phyloP scores from a whole-genome alignment of 2,113 vertebrate species.

The Salvator merianae region DNA sequence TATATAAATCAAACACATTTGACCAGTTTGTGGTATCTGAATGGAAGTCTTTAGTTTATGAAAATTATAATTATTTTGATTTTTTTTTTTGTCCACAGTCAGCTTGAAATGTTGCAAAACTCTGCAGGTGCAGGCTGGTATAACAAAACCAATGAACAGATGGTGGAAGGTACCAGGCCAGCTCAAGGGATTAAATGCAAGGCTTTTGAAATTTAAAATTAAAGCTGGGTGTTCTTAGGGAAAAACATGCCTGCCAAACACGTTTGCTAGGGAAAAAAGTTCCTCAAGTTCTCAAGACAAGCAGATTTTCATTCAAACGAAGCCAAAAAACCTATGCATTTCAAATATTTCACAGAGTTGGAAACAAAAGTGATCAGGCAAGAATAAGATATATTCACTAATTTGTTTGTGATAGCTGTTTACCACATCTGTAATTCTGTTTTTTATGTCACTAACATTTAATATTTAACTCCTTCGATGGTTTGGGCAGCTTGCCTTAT shows the following conservation, averaged over 20 bases:
- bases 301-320: slow-evolving; percentile 79
- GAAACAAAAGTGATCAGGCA: slow-evolving; percentile 52
- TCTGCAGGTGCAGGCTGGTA: slow-evolving; percentile 81
- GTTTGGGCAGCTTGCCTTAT: not conserved
- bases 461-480: not conserved
- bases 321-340: slow-evolving; percentile 69
- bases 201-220: slow-evolving; percentile 86
- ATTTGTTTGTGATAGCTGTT: slow-evolving; percentile 10
- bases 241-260: slow-evolving; percentile 77
- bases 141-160: slow-evolving; percentile 84
- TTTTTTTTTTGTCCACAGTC: slow-evolving; percentile 74
- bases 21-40: slow-evolving; percentile 66
- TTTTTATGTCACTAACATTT: accelerated
- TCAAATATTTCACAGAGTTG: slow-evolving; percentile 68
- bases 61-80: slow-evolving; percentile 85
- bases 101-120: slow-evolving; percentile 85
- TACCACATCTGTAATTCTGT: not conserved
- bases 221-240: slow-evolving; percentile 78
- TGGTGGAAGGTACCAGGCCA: slow-evolving; percentile 82
- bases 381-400: slow-evolving; percentile 42
- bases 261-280: slow-evolving; percentile 66
- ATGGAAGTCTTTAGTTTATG: slow-evolving; percentile 69
- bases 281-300: slow-evolving; percentile 72
- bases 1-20: slow-evolving; percentile 27
- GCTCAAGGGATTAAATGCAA: slow-evolving; percentile 82